Percentiles rank a stretch among this genome's conserved stretches.
phyloP scores from a whole-genome alignment of 2,888 invertebrate species.

The Leucophenga maculata region DNA sequence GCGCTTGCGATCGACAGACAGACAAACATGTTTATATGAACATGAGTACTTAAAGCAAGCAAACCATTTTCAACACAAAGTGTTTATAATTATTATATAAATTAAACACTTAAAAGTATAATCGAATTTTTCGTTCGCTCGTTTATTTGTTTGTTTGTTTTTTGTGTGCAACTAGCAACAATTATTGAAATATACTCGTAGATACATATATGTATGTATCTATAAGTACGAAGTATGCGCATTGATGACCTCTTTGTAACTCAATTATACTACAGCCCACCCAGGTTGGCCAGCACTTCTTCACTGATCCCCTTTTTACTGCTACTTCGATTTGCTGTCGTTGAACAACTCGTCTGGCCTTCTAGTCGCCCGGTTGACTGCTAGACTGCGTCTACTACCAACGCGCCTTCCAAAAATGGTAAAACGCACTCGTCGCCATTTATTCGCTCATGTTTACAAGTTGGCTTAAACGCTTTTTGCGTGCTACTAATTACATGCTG shows the following conservation, averaged over 20 bases:
- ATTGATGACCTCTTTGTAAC: constrained; percentile 59
- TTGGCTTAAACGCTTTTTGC: constrained; percentile 59
- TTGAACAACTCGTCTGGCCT: background rate
- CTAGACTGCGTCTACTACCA: constrained; percentile 50
- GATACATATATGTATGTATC: background rate
- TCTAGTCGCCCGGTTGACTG: background rate
- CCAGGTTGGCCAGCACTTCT: constrained; percentile 38
- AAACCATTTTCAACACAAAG: constrained; percentile 54
- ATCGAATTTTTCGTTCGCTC: background rate
- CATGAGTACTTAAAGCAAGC: constrained; percentile 16
- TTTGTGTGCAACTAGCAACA: background rate
- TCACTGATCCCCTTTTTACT: background rate
- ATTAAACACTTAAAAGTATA: constrained; percentile 46
- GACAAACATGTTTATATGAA: background rate
- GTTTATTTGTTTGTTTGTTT: background rate
- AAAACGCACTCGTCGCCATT: constrained; percentile 42
- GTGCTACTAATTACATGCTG: constrained; percentile 64
- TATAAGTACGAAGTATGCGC: background rate
- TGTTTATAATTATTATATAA: constrained; percentile 51
- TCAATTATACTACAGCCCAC: constrained; percentile 59
- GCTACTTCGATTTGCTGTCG: constrained; percentile 7
- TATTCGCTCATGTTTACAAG: constrained; percentile 34
- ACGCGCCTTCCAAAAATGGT: constrained; percentile 63
- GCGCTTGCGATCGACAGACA: constrained; percentile 31
- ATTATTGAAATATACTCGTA: background rate